Percentiles rank a stretch among this genome's conserved stretches.
phyloP scores from a whole-genome alignment of 1,140 invertebrate genomes.

The Meloidogyne floridensis region DNA sequence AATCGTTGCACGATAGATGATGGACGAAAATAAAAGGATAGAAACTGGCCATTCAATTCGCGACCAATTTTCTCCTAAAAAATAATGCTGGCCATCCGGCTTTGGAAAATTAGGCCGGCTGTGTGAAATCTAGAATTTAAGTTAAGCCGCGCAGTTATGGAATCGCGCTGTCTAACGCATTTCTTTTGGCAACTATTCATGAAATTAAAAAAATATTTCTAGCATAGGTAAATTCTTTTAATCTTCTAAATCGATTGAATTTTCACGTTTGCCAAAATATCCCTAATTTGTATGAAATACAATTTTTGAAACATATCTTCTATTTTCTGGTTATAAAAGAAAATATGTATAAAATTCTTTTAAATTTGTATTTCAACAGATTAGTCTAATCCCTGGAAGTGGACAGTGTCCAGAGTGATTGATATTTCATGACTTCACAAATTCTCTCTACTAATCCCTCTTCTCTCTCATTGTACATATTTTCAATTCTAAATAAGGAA shows the following conservation, averaged over 20 bases:
- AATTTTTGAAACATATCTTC: too few relatives aligned
- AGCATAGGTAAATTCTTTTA: too few relatives aligned
- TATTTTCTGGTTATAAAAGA: too few relatives aligned
- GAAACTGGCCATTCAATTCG: neutral
- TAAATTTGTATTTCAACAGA: neutral
- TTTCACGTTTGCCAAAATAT: too few relatives aligned
- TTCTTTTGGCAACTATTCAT: too few relatives aligned
- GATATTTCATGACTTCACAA: neutral
- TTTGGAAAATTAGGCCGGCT: neutral
- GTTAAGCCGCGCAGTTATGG: neutral
- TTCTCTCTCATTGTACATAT: neutral
- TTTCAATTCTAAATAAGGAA: neutral
- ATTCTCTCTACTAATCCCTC: neutral
- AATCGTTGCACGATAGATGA: conserved; percentile 1
- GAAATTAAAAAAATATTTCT: too few relatives aligned
- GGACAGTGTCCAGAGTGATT: neutral
- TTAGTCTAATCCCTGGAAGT: neutral
- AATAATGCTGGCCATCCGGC: conserved; percentile 7
- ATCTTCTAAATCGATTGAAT: too few relatives aligned
- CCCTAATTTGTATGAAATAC: too few relatives aligned
- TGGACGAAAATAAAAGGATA: neutral
- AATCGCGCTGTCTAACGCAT: neutral
- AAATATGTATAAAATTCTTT: neutral
- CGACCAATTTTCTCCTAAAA: neutral
- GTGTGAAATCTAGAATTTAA: neutral